Base-by-base conservation (phyloP, 2,797 vertebrate species). In the Netta rufina region DNA sequence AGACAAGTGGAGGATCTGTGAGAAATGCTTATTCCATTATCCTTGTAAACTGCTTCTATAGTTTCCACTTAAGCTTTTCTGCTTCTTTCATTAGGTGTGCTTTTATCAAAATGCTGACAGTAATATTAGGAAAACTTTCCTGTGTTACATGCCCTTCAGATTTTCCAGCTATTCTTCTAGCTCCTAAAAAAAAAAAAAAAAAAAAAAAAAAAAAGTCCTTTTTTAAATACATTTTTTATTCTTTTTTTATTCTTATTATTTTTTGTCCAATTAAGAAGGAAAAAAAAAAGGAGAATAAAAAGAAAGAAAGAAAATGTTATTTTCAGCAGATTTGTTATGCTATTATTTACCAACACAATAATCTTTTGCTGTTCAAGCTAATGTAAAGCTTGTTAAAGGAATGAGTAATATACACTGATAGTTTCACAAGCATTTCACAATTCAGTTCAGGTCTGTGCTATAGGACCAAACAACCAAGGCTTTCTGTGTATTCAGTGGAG, bases 381-480 rank as follows among this genome's bases (percentile, higher is more conserved):
- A 71, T 49, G 49, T 76, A 53, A 82, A 56, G 32, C 25, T 81
- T 24, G 33, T 61, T 6, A 72, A 81, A 86, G 36, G 24, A 73
- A 77, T 6, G 13, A 8, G 8, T 28, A 60, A 49, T 38, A 71
- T 25, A 32, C 8, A 24, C 24, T 32, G 14, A 33, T 15, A 28
- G 39, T 62, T 84, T 67, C 60, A 57, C 53, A 57, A 21, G 16
- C 22, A 33, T n/a, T 21, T 13, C n/a, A 27, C 24, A 61, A n/a
- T 47, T 58, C 43, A 39, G 1, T 9, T 13, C 5, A 38, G 21
- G 30, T 5, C 19, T 53, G 28, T 51, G 47, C n/a, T 76, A 25
- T 19, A 27, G 1, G 4, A 25, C 25, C 0, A 2, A 58, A 66
- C 9, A 5, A 36, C 20, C 54, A 62, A 36, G 27, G 32, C 33